Percentiles rank a stretch among this genome's conserved stretches.
phyloP scores from a whole-genome alignment of 2,113 vertebrate species.

The Pica pica region DNA sequence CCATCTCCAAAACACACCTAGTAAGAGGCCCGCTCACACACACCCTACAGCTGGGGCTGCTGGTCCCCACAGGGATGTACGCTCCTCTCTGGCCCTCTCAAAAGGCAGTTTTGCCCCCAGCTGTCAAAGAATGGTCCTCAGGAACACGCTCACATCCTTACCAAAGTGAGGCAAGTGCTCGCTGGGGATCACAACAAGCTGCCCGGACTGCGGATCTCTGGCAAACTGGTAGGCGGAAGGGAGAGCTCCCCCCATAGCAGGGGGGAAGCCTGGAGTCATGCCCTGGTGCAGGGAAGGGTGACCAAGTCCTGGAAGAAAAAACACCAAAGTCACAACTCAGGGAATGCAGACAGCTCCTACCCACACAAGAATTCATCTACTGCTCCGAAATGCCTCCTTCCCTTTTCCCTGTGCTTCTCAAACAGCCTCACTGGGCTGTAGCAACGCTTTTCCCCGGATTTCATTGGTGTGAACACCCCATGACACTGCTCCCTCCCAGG shows the following conservation, averaged over 20 bases:
- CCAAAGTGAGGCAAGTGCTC: constrained; percentile 94
- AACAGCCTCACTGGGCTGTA: neutral
- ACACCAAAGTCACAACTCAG: neutral
- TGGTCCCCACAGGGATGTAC: rapidly evolving
- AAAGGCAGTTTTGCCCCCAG: neutral
- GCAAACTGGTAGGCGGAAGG: constrained; percentile 92
- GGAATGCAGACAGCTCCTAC: neutral
- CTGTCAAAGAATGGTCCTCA: neutral
- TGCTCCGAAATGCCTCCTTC: neutral
- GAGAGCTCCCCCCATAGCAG: constrained; percentile 85
- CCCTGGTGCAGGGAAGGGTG: constrained; percentile 90
- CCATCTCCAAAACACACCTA: neutral
- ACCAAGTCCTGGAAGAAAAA: constrained; percentile 78
- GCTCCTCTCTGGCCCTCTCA: neutral
- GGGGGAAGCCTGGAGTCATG: constrained; percentile 86
- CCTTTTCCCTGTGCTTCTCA: neutral
- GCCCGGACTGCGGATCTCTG: constrained; percentile 92
- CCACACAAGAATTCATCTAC: rapidly evolving
- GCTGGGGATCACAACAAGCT: constrained; percentile 91
- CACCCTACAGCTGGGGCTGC: neutral
- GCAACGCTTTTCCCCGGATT: neutral
- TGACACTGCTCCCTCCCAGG: neutral
- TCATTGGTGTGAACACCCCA: rapidly evolving
- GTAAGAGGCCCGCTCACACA: neutral
- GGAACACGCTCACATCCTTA: constrained; percentile 30